Evolutionary conservation across 2,888 invertebrate species (phyloP).

Genomic region (Choristoneura rosaceana): DNA sequence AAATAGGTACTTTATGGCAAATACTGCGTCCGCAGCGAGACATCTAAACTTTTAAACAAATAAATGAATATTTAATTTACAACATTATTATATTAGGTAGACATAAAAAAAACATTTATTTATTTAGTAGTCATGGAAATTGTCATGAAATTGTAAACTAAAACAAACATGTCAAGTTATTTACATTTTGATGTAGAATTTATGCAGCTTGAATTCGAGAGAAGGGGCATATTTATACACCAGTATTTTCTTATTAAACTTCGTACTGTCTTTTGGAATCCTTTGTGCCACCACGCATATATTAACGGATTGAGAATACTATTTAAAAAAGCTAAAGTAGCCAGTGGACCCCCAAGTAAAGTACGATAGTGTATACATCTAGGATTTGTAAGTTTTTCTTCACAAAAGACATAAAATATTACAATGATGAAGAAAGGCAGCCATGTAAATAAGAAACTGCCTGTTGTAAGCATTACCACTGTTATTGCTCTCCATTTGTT

Average conservation of each 20-base stretch:
- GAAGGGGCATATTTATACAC: conserved; percentile 5
- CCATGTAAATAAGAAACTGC: conserved; percentile 87
- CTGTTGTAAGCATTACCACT: conserved; percentile 86
- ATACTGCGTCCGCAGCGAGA: neutral
- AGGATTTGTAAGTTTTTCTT: conserved; percentile 71
- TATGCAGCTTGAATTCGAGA: conserved; percentile 24
- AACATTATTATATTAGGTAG: neutral
- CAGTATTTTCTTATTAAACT: conserved; percentile 46
- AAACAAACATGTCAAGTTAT: neutral
- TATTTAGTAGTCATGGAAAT: neutral
- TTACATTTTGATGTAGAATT: conserved; percentile 9
- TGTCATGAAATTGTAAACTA: neutral
- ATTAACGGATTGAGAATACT: conserved; percentile 88
- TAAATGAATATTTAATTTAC: neutral
- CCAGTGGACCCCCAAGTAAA: conserved; percentile 85
- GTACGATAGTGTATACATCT: conserved; percentile 79
- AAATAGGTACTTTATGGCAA: no score
- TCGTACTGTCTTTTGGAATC: conserved; percentile 82
- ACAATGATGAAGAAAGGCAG: conserved; percentile 86
- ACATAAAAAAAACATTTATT: neutral
- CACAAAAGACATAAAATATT: conserved; percentile 83
- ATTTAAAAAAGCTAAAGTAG: conserved; percentile 86
- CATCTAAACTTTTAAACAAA: neutral
- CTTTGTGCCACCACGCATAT: conserved; percentile 90
- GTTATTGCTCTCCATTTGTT: conserved; percentile 87